A percentile compares a stretch with the other conserved stretches of the same genome.
phyloP scores from a whole-genome alignment of 2,113 vertebrate genomes.

The Gallinago media region DNA sequence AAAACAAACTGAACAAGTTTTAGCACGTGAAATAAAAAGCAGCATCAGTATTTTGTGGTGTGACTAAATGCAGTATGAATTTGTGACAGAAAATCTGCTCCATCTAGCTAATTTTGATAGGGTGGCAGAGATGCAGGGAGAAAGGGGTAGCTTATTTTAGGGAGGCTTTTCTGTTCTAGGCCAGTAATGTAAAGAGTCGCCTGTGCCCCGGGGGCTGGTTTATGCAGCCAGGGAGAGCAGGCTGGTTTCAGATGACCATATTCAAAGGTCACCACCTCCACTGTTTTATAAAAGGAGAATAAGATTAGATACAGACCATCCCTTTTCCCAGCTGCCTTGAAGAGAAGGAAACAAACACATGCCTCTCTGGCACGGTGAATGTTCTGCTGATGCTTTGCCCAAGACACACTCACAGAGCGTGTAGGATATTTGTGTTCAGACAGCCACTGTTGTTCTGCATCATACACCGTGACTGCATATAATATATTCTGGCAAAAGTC shows the following conservation, averaged over 20 bases:
- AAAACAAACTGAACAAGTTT: background rate
- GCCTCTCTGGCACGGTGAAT: background rate
- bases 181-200: background rate
- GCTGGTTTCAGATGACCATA: background rate
- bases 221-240: background rate
- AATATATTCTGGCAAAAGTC: background rate
- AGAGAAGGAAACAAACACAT: background rate
- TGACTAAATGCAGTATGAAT: background rate
- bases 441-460: background rate
- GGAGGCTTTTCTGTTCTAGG: background rate
- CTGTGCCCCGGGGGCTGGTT: background rate
- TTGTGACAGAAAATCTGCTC: background rate
- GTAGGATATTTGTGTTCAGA: background rate
- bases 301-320: background rate
- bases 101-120: background rate
- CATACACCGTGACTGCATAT: accelerated
- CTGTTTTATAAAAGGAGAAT: background rate
- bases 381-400: background rate
- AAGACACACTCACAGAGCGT: accelerated
- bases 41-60: accelerated
- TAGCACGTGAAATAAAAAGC: background rate
- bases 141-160: background rate
- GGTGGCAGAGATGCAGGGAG: background rate
- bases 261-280: background rate
- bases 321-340: background rate